A percentile compares a stretch with the other conserved stretches of the same genome.
These are phyloP conservation scores for Pygocentrus nattereri DNA, from an alignment of 2,797 vertebrate species.

Conservation along the genomic window DNA sequence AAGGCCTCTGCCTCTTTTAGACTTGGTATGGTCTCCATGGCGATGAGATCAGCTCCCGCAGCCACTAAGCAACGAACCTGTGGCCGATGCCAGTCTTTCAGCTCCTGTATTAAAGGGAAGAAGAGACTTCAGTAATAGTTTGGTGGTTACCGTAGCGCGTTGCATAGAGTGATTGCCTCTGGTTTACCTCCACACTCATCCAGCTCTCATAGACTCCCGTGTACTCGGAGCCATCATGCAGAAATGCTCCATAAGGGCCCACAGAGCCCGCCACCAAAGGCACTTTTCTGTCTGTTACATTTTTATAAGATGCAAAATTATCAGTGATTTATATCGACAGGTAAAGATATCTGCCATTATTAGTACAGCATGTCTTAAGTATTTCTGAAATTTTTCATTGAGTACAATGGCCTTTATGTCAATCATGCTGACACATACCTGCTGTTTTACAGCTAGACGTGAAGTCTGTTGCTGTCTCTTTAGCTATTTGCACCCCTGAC, in stretches of 20 bases:
- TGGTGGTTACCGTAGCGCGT: neutral
- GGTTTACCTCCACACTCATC: conserved; percentile 80
- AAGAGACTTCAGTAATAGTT: conserved; percentile 7
- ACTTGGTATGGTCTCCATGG: conserved; percentile 85
- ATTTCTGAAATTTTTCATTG: neutral
- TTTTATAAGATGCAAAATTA: neutral
- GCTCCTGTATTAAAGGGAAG: conserved; percentile 67
- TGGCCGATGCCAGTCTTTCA: conserved; percentile 83
- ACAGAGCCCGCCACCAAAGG: conserved; percentile 82
- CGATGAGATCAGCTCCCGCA: conserved; percentile 82
- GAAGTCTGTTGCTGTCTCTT: conserved; percentile 71
- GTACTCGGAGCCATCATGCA: conserved; percentile 84
- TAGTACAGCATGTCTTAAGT: neutral
- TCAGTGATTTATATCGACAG: neutral
- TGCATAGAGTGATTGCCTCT: neutral
- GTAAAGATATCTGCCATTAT: neutral
- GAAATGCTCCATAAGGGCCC: conserved; percentile 83
- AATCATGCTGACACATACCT: conserved; percentile 62
- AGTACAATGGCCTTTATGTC: neutral
- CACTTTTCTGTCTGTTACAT: conserved; percentile 56
- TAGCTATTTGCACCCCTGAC: conserved; percentile 79
- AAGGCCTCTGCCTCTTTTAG: conserved; percentile 82
- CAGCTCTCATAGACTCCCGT: conserved; percentile 76
- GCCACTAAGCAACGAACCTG: conserved; percentile 76
- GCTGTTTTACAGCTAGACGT: conserved; percentile 46